Conservation (phyloP, 2,113 vertebrate genomes). For the Eonycteris spelaea region DNA sequence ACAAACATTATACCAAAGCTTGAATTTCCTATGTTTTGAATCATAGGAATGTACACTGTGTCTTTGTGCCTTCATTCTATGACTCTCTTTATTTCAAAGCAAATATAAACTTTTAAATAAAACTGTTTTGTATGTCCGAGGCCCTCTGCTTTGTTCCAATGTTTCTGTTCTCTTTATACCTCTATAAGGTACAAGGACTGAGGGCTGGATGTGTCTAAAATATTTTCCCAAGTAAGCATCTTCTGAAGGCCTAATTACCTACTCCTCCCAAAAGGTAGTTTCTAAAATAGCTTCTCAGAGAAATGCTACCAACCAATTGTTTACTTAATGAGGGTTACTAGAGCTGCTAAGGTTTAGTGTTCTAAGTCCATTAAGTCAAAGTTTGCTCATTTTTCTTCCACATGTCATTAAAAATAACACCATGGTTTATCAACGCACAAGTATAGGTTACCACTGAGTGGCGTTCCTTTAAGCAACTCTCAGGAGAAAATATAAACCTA, state of each 20-base stretch:
- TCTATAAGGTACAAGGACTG: not conserved
- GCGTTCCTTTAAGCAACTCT: not conserved
- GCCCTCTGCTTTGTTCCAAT: not conserved
- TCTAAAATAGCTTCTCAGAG: not conserved
- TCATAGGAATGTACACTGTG: not conserved
- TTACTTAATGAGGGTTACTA: not conserved
- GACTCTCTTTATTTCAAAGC: not conserved
- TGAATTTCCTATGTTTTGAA: not conserved
- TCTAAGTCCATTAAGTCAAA: not conserved
- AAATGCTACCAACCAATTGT: not conserved
- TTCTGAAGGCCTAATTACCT: not conserved
- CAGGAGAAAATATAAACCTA: not conserved
- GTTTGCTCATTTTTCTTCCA: not conserved
- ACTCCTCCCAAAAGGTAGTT: not conserved
- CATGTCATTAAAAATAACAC: not conserved
- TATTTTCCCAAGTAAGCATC: not conserved
- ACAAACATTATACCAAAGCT: not conserved
- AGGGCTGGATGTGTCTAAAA: not conserved
- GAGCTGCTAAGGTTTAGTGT: not conserved
- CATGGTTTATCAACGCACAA: not conserved
- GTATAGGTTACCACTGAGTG: not conserved
- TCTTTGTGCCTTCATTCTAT: not conserved
- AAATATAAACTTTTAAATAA: not conserved
- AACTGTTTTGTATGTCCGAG: not conserved
- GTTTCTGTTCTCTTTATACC: not conserved